Conservation (phyloP, 2,888 invertebrate species). For the Drosophila nr. fundita region DNA sequence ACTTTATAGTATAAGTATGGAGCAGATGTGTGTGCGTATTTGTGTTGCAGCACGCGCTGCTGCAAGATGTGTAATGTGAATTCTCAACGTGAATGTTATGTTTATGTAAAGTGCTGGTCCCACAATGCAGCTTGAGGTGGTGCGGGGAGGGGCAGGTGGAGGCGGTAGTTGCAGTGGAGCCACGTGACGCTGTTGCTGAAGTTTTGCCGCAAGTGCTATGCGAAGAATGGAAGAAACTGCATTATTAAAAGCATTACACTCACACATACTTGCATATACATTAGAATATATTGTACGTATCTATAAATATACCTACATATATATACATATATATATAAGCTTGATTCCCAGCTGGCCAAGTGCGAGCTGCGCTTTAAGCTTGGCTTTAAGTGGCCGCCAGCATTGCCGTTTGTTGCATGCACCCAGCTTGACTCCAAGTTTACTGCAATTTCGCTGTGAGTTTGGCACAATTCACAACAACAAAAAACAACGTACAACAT, state of each 20-base stretch:
- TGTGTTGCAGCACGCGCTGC: slow-evolving; percentile 46
- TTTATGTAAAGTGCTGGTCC: slow-evolving; percentile 76
- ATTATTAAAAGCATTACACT: slow-evolving; percentile 46
- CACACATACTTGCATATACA: slow-evolving; percentile 9
- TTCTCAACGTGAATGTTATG: slow-evolving; percentile 77
- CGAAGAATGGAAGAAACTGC: slow-evolving; percentile 39
- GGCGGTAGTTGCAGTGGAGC: neutral
- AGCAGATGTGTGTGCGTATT: slow-evolving; percentile 10
- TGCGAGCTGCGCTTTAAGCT: slow-evolving; percentile 35
- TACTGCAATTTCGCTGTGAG: slow-evolving; percentile 16
- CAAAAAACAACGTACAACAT: neutral
- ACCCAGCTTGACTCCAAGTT: slow-evolving; percentile 30
- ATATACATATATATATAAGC: neutral
- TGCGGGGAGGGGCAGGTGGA: neutral
- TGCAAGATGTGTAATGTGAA: slow-evolving; percentile 75
- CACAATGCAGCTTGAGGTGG: slow-evolving; percentile 51
- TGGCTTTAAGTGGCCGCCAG: slow-evolving; percentile 35
- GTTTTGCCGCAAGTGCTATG: slow-evolving; percentile 55
- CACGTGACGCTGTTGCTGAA: slow-evolving; percentile 37
- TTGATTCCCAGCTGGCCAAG: slow-evolving; percentile 11
- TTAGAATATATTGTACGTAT: neutral
- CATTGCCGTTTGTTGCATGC: slow-evolving; percentile 8
- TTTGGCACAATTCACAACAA: neutral
- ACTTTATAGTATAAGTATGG: neutral
- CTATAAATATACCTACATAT: neutral